These are phyloP conservation scores for Pollenia angustigena DNA, from an alignment of 2,888 invertebrate species.

Conservation along the genomic window DNA sequence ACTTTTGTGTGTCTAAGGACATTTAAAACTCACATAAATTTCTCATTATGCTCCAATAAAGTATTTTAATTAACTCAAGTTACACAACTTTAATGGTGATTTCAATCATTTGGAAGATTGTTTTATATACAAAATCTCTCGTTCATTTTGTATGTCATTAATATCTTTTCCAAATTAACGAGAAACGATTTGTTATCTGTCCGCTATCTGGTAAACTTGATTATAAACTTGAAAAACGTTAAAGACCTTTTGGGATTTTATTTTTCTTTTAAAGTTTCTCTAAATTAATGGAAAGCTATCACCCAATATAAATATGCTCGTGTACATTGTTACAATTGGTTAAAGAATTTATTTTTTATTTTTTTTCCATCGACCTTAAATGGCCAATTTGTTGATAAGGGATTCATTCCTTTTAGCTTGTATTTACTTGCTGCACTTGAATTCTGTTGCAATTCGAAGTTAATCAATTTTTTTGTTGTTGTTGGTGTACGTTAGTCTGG, in stretches of 20 bases:
- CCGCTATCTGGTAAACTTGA: slow-evolving; percentile 19
- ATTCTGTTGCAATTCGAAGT: slow-evolving; percentile 49
- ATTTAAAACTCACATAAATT: slow-evolving; percentile 54
- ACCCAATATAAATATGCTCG: not conserved
- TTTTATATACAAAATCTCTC: slow-evolving; percentile 55
- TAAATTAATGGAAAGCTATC: slow-evolving; percentile 8
- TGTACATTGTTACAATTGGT: not conserved
- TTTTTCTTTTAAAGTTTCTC: slow-evolving; percentile 19
- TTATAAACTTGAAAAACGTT: slow-evolving; percentile 59
- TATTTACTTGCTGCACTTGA: slow-evolving; percentile 47
- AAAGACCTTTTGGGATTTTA: slow-evolving; percentile 37
- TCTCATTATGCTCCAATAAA: slow-evolving; percentile 44
- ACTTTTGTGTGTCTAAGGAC: not conserved
- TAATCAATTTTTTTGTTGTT: slow-evolving; percentile 45
- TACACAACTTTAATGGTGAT: slow-evolving; percentile 30
- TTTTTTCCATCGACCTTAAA: slow-evolving; percentile 24
- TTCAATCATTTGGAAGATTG: not conserved
- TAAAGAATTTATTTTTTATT: slow-evolving; percentile 19
- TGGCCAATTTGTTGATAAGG: slow-evolving; percentile 66
- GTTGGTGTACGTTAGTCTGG: not conserved
- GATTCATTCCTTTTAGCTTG: slow-evolving; percentile 22
- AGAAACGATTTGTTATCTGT: slow-evolving; percentile 43
- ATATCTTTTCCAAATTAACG: slow-evolving; percentile 10
- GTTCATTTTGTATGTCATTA: not conserved
- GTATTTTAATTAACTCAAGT: not conserved